phyloP scores from a whole-genome alignment of 1,140 invertebrate genomes.

The Drosophila gunungcola region DNA sequence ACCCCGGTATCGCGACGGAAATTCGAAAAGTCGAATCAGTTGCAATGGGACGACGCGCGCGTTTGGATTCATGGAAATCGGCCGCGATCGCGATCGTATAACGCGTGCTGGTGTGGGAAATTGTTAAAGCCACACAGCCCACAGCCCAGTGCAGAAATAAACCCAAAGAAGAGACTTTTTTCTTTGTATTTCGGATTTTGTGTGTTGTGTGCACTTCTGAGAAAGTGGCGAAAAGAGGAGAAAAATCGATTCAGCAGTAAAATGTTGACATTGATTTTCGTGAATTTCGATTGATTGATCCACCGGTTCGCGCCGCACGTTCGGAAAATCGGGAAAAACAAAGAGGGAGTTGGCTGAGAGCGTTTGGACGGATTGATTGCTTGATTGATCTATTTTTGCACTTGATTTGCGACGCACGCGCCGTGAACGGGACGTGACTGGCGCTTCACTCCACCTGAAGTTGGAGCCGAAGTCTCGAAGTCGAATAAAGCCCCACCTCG shows the following conservation, averaged over 20 bases:
- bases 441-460: slow-evolving; percentile 59
- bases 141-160: slow-evolving; percentile 35
- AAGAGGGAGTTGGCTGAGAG: slow-evolving; percentile 40
- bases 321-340: slow-evolving; percentile 28
- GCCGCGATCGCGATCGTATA: slow-evolving; percentile 36
- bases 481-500: slow-evolving; percentile 15
- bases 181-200: slow-evolving; percentile 27
- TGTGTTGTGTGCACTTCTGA: slow-evolving; percentile 49
- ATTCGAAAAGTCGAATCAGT: slow-evolving; percentile 24
- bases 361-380: slow-evolving; percentile 73
- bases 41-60: slow-evolving; percentile 52
- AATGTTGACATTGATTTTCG: slow-evolving; percentile 58
- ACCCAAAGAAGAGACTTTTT: slow-evolving; percentile 19
- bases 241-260: slow-evolving; percentile 59
- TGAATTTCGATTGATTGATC: slow-evolving; percentile 55
- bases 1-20: slow-evolving; percentile 6
- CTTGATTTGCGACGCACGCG: slow-evolving; percentile 83
- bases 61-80: slow-evolving; percentile 69
- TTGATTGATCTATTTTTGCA: slow-evolving; percentile 84
- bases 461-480: slow-evolving; percentile 21
- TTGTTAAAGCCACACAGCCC: slow-evolving; percentile 41
- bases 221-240: slow-evolving; percentile 50
- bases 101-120: slow-evolving; percentile 55
- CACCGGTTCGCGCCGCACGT: slow-evolving; percentile 28
- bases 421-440: slow-evolving; percentile 73